Evolutionary conservation across 2,113 vertebrate species (phyloP).

Genomic region (Antigone vipio): DNA sequence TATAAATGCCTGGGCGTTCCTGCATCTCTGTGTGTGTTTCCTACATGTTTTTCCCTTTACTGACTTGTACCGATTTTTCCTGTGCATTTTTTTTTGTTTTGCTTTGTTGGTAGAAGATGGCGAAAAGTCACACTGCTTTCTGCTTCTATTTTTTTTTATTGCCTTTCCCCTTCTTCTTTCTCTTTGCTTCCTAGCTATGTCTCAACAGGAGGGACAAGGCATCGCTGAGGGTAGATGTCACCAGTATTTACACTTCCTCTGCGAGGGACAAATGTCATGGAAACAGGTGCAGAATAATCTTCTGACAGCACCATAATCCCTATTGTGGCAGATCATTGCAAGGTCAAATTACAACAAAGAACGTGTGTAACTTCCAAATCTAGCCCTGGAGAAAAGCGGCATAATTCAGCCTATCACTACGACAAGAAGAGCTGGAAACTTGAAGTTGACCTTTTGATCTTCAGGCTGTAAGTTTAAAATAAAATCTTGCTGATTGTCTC

Average conservation of each 20-base stretch:
- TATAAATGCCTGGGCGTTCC: neutral
- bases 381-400: neutral
- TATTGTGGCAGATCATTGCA: neutral
- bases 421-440: neutral
- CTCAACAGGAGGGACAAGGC: neutral
- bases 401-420: neutral
- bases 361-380: neutral
- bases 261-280: neutral
- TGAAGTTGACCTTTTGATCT: conserved; percentile 16
- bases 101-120: neutral
- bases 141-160: neutral
- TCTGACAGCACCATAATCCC: conserved; percentile 30
- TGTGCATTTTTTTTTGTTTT: neutral
- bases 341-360: conserved; percentile 48
- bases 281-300: conserved; percentile 55
- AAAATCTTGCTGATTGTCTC: neutral
- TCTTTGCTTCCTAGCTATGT: neutral
- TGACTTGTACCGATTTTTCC: neutral
- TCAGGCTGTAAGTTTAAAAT: neutral
- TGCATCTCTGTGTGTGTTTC: neutral
- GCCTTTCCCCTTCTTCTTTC: neutral
- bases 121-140: neutral
- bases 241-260: conserved; percentile 5
- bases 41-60: neutral
- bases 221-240: neutral